phyloP scores from a whole-genome alignment of 2,113 vertebrate genomes.

The Leiothrix lutea region DNA sequence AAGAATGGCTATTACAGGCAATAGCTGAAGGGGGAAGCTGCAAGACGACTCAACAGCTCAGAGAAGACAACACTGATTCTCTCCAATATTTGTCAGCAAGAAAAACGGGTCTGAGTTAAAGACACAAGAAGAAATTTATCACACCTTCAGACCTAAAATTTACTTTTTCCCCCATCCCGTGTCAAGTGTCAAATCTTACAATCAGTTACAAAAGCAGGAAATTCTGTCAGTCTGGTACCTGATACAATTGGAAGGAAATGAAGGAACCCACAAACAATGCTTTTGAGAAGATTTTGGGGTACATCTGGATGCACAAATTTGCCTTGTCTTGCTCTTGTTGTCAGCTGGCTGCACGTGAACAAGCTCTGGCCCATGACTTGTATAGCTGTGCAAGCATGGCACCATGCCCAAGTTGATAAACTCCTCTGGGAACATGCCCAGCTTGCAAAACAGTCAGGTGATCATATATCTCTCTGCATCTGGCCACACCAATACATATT shows the following conservation, averaged over 20 bases:
- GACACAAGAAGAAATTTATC: not conserved
- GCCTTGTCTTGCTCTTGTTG: not conserved
- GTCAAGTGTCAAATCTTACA: not conserved
- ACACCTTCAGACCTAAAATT: not conserved
- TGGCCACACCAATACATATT: not conserved
- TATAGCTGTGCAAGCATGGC: not conserved
- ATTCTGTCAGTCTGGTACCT: not conserved
- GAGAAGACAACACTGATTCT: not conserved
- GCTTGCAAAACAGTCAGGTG: not conserved
- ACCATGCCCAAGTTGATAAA: not conserved
- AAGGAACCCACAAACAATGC: not conserved
- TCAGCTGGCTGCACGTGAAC: not conserved
- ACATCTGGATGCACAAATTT: not conserved
- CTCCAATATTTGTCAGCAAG: not conserved
- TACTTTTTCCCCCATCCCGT: fast-evolving
- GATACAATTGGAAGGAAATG: not conserved
- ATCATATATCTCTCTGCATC: not conserved
- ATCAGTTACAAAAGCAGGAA: not conserved
- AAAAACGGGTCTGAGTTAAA: not conserved
- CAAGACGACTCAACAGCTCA: not conserved
- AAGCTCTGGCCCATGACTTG: not conserved
- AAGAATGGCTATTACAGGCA: not conserved
- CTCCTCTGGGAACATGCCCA: not conserved
- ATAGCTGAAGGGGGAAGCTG: not conserved
- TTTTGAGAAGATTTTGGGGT: not conserved